Evolutionary conservation across 1,140 invertebrate genomes (phyloP).

Genomic region (Hypothenemus hampei): DNA sequence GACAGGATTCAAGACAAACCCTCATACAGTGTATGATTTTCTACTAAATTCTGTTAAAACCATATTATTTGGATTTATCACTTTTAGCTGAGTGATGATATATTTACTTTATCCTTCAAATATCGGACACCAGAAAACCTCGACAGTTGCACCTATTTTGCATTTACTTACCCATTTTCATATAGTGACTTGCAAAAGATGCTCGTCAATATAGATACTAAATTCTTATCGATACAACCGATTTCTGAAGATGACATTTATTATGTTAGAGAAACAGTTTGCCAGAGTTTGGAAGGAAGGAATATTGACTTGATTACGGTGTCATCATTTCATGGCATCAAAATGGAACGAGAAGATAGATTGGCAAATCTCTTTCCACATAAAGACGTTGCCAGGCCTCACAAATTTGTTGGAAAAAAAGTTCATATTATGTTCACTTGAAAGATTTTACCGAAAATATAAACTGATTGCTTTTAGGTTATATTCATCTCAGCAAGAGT

Average conservation of each 20-base stretch:
- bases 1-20: constrained; percentile 73
- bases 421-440: constrained; percentile 42
- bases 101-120: constrained; percentile 76
- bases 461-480: constrained; percentile 51
- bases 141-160: constrained; percentile 76
- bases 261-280: constrained; percentile 79
- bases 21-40: constrained; percentile 51
- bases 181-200: constrained; percentile 76
- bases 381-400: constrained; percentile 59
- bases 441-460: background rate
- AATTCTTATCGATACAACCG: constrained; percentile 47
- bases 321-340: constrained; percentile 75
- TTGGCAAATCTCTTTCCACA: constrained; percentile 76
- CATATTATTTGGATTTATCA: constrained; percentile 6
- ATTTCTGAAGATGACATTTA: constrained; percentile 65
- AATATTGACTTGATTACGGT: constrained; percentile 85
- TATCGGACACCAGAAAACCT: constrained; percentile 68
- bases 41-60: background rate
- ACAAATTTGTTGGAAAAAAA: constrained; percentile 70
- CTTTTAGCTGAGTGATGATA: constrained; percentile 61
- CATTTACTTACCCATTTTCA: constrained; percentile 88
- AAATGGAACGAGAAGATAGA: constrained; percentile 61
- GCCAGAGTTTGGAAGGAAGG: constrained; percentile 75
- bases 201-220: constrained; percentile 58
- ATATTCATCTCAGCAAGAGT: constrained; percentile 86